A percentile compares a stretch with the other conserved stretches of the same genome.
Conservation (phyloP, 1,140 invertebrate species). For the Leptopilina boulardi region DNA sequence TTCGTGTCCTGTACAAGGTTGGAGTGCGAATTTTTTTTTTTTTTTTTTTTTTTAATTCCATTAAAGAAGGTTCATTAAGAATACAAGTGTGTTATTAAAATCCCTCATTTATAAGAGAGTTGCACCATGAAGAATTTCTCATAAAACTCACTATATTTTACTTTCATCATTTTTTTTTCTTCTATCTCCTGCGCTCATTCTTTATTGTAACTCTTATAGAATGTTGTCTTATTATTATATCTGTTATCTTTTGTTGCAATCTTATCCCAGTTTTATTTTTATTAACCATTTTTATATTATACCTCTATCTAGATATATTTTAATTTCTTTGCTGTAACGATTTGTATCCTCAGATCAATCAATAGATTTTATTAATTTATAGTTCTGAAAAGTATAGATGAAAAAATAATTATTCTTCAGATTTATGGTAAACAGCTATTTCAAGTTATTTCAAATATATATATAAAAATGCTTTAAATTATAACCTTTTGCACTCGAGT, state of each 20-base stretch:
- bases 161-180: too few species aligned
- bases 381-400: too few species aligned
- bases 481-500: slow-evolving; percentile 4
- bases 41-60: neutral
- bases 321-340: too few species aligned
- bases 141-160: too few species aligned
- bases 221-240: neutral
- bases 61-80: neutral
- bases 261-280: neutral
- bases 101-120: neutral
- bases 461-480: neutral
- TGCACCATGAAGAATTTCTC: neutral
- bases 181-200: neutral
- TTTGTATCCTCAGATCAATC: neutral
- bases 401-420: too few species aligned
- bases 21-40: too few species aligned
- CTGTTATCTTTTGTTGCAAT: neutral
- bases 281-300: too few species aligned
- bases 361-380: neutral
- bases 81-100: neutral
- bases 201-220: neutral
- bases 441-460: neutral
- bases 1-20: neutral
- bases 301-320: too few species aligned
- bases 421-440: slow-evolving; percentile 11